Percentiles rank a stretch among this genome's conserved stretches.
phyloP scores from a whole-genome alignment of 2,797 vertebrate species.

The Sebastes diploproa region DNA sequence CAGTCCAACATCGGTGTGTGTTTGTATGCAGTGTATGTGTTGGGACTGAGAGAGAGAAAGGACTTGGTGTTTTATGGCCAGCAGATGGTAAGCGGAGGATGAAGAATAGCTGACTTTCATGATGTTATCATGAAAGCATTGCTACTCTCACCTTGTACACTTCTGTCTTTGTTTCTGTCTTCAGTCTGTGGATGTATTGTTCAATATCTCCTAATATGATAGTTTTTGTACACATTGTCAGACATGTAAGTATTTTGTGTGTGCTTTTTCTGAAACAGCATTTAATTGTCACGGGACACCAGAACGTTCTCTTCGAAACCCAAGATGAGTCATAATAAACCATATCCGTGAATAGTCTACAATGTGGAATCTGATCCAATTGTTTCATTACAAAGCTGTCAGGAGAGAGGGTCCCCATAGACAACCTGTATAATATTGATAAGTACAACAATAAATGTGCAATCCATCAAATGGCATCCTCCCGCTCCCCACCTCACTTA shows the following conservation, averaged over 20 bases:
- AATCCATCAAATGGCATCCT: conserved; percentile 6
- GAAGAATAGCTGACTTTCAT: conserved; percentile 39
- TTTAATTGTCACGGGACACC: background rate
- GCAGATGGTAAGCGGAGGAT: conserved; percentile 46
- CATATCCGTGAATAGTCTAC: too few species aligned
- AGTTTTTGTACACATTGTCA: background rate
- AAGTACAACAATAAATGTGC: background rate
- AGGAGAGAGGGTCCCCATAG: background rate
- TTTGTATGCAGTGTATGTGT: background rate
- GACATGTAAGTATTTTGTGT: background rate
- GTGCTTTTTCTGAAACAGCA: background rate
- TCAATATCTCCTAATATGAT: background rate
- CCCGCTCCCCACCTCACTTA: background rate
- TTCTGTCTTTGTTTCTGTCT: background rate
- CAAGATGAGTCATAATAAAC: background rate
- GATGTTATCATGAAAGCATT: conserved; percentile 26
- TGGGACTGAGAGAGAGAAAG: background rate
- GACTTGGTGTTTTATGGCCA: conserved; percentile 24
- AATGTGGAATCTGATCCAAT: background rate
- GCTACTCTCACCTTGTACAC: background rate
- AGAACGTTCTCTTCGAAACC: background rate
- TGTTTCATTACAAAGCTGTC: background rate
- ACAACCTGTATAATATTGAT: background rate
- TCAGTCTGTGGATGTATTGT: background rate
- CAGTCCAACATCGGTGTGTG: background rate